phyloP scores from a whole-genome alignment of 2,113 vertebrate genomes.

The Platycercus adscitus region DNA sequence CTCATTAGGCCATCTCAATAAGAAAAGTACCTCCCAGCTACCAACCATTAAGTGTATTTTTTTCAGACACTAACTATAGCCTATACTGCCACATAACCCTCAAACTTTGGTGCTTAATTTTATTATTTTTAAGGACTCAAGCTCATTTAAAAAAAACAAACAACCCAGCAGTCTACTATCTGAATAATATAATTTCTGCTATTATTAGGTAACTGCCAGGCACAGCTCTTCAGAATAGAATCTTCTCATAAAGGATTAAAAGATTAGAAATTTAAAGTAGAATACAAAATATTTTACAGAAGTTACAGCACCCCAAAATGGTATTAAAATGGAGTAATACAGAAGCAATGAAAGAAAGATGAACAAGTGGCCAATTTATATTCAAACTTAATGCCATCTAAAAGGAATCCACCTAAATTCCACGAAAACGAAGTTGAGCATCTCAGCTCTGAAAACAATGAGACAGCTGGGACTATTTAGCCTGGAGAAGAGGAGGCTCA shows the following conservation, averaged over 20 bases:
- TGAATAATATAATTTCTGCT: not conserved
- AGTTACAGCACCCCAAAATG: not conserved
- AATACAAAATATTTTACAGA: not conserved
- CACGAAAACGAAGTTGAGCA: not conserved
- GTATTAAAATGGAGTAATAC: not conserved
- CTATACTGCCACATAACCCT: not conserved
- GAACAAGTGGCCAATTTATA: not conserved
- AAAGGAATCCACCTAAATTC: not conserved
- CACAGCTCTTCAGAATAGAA: not conserved
- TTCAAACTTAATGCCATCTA: not conserved
- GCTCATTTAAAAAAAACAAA: not conserved
- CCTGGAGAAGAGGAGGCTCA: not conserved
- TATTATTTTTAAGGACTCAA: not conserved
- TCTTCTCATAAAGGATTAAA: not conserved
- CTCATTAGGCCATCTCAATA: not conserved
- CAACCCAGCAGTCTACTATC: not conserved
- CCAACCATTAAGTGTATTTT: not conserved
- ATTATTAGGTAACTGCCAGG: not conserved
- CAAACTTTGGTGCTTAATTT: not conserved
- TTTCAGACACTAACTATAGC: not conserved
- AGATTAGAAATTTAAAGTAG: not conserved
- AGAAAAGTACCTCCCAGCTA: not conserved
- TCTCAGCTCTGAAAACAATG: not conserved
- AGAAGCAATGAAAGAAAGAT: not conserved
- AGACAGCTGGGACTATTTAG: not conserved